Percentiles rank a stretch among this genome's conserved stretches.
phyloP scores from a whole-genome alignment of 2,113 vertebrate genomes.

The Perca schrenkii region DNA sequence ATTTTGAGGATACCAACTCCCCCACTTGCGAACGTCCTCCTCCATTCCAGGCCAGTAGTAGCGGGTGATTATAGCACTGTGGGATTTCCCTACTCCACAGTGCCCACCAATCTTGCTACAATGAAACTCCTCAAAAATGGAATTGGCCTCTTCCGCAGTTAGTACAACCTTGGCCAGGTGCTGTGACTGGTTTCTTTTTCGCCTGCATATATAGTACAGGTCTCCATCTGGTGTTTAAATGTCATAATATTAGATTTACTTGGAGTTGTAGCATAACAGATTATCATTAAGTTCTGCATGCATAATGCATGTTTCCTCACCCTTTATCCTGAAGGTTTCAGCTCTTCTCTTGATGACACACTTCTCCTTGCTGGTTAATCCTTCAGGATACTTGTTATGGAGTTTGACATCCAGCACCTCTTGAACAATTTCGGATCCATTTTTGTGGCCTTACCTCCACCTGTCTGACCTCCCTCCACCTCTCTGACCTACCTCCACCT shows the following conservation, averaged over 20 bases:
- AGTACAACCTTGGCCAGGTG: background rate
- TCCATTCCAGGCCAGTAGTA: background rate
- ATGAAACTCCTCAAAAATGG: background rate
- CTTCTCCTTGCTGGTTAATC: background rate
- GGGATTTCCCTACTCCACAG: background rate
- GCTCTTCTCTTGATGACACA: background rate
- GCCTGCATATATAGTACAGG: background rate
- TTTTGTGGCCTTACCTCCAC: background rate
- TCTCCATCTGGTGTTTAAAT: background rate
- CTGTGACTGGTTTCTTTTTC: background rate
- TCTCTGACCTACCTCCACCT: no score
- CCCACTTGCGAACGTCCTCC: background rate
- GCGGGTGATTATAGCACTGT: no score
- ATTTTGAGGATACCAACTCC: background rate
- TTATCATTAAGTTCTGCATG: background rate
- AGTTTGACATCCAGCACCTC: background rate
- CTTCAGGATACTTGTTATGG: background rate
- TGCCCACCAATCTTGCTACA: background rate
- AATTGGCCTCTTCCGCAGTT: background rate
- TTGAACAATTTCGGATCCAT: background rate
- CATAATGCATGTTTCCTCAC: background rate
- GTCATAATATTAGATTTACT: background rate
- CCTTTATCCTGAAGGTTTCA: constrained; percentile 3
- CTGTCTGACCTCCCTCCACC: no score
- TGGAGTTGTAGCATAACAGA: background rate